These are phyloP conservation scores for Gavia stellata DNA, from an alignment of 2,113 vertebrate genomes.

Conservation along the genomic window DNA sequence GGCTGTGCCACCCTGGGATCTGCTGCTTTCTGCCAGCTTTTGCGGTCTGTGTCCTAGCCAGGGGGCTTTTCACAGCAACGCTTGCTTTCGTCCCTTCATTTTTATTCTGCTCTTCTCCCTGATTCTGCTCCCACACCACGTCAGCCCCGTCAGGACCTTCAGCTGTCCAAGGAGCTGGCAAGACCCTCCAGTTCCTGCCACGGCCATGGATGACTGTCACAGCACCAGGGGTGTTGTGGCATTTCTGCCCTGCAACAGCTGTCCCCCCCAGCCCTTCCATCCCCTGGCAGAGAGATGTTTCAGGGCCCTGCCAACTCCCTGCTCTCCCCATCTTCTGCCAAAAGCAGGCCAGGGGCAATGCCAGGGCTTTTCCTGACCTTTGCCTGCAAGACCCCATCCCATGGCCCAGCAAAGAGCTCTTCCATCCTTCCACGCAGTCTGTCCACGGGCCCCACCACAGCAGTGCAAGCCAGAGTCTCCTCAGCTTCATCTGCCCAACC, in stretches of 20 bases:
- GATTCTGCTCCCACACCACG: accelerated
- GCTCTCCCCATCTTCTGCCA: neutral
- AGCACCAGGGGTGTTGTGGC: accelerated
- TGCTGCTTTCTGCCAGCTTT: neutral
- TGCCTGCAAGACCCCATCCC: neutral
- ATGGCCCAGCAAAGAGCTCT: neutral
- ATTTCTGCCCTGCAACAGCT: neutral
- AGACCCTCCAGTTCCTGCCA: neutral
- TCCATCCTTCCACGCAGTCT: neutral
- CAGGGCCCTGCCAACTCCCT: too few relatives aligned
- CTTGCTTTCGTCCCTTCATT: neutral
- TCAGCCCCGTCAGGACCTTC: too few relatives aligned
- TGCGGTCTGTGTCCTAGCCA: neutral
- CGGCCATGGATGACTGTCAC: accelerated
- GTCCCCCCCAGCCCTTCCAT: neutral
- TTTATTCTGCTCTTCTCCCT: neutral
- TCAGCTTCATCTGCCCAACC: neutral
- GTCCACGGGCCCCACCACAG: accelerated
- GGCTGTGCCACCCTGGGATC: neutral
- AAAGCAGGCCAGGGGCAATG: neutral
- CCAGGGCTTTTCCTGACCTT: neutral
- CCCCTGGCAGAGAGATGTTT: neutral
- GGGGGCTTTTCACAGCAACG: neutral
- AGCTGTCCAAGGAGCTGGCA: neutral
- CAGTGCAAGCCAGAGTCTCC: neutral